Base-by-base conservation (phyloP, 2,888 invertebrate genomes). In the Polia nebulosa region DNA sequence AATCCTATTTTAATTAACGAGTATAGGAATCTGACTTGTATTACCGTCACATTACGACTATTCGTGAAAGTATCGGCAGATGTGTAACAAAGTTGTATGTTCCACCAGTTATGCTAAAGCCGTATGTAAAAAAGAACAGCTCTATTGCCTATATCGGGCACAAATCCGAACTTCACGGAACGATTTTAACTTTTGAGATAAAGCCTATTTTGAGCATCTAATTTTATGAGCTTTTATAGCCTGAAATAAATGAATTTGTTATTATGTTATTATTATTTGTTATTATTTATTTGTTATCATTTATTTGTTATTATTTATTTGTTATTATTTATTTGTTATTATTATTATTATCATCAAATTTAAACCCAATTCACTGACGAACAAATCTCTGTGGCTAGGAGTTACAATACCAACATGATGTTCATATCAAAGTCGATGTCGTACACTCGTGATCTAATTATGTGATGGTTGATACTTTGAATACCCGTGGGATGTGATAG, bases 1-100 rank as follows among this genome's bases (percentile, higher is more conserved):
- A 47, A 51, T 27, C 53, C 44, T 55, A 68, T 65, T 72, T 67
- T 74, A 77, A 80, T 76, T 57, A 62, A 27, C n/a, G 34, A 41
- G 34, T 65, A 44, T 52, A 27, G n/a, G 20, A 41, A 41, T 58
- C 27, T 49, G 45, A 20, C n/a, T 55, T 55, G 27, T 49, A n/a
- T 20, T 22, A n/a, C 11, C 22, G 11, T 29, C 15, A 29, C 6
- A 25, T 29, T 39, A 39, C 7, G 32, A 13, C 15, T n/a, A 20
- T 17, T 13, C 20, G 1, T 5, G 1, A 29, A 9, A 1, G 15
- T 36, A 11, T 27, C 3, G 7, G 7, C 17, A n/a, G 39, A n/a
- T n/a, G 1, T 41, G n/a, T 41, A 2, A 41, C 17, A 17, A 17
- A 15, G 2, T 41, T 41, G 8, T 41, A 39, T 15, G 3, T 36